A percentile compares a stretch with the other conserved stretches of the same genome.
Evolutionary conservation across 2,888 invertebrate genomes (phyloP).

Genomic region (Rotaria sp.): DNA sequence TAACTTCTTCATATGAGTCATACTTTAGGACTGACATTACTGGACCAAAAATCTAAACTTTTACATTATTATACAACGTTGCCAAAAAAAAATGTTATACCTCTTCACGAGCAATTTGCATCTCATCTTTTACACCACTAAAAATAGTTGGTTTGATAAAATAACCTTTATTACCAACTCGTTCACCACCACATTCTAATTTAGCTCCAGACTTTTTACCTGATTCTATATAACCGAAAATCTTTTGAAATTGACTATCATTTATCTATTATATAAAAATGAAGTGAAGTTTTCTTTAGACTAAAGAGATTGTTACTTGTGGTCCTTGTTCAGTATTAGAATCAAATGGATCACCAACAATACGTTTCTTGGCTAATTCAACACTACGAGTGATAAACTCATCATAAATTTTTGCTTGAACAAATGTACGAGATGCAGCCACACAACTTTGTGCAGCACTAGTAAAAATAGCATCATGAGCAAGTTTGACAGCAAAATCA

Average conservation of each 20-base stretch:
- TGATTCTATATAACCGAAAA: conserved; percentile 67
- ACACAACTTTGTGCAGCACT: conserved; percentile 84
- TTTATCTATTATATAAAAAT: background rate
- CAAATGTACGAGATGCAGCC: conserved; percentile 74
- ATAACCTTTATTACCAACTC: conserved; percentile 53
- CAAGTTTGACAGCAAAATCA: conserved; percentile 70
- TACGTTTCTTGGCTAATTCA: conserved; percentile 68
- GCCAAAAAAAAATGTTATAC: conserved; percentile 43
- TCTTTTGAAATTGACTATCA: conserved; percentile 57
- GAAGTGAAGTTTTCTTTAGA: no score
- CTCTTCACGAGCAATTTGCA: conserved; percentile 58
- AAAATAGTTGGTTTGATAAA: conserved; percentile 58
- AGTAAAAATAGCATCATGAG: conserved; percentile 78
- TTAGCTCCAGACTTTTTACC: conserved; percentile 76
- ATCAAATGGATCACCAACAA: conserved; percentile 44
- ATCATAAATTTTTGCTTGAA: conserved; percentile 81
- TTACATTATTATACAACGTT: background rate
- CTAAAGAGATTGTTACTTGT: background rate
- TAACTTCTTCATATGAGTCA: conserved; percentile 37
- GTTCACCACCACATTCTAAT: conserved; percentile 67
- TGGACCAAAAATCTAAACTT: conserved; percentile 39
- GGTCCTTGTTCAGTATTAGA: background rate
- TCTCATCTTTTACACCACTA: conserved; percentile 56
- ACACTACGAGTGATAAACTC: conserved; percentile 73
- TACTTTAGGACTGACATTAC: conserved; percentile 38